Percentiles rank a stretch among this genome's conserved stretches.
Evolutionary conservation across 2,888 invertebrate species (phyloP).

Genomic region (Caenorhabditis angaria): DNA sequence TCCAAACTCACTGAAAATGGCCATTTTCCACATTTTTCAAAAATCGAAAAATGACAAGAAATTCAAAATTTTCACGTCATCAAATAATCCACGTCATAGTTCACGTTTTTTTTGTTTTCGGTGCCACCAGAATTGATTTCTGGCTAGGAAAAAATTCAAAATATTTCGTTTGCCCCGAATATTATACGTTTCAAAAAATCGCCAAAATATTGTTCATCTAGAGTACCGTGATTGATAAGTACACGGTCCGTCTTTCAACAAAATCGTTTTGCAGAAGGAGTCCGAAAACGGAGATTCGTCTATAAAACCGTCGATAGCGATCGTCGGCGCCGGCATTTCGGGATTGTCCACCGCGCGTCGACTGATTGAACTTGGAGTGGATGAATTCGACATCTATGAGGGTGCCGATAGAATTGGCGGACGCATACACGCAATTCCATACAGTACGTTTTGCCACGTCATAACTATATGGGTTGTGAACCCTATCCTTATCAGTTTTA

Average conservation of each 20-base stretch:
- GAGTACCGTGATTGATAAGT: no score
- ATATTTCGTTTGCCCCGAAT: background rate
- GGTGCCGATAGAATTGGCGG: slow-evolving; percentile 58
- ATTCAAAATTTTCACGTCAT: background rate
- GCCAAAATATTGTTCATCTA: no score
- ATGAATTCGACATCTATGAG: slow-evolving; percentile 56
- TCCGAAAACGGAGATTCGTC: slow-evolving; percentile 44
- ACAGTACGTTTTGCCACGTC: slow-evolving; percentile 34
- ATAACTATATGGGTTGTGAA: background rate
- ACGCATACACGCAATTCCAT: slow-evolving; percentile 59
- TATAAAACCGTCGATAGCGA: slow-evolving; percentile 55
- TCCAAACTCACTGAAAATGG: no score
- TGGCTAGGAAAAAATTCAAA: no score
- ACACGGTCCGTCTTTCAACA: no score
- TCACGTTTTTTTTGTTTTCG: background rate
- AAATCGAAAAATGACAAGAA: background rate
- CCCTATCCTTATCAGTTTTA: no score
- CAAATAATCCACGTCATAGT: no score
- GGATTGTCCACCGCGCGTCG: slow-evolving; percentile 58
- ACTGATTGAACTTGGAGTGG: slow-evolving; percentile 56
- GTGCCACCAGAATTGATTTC: no score
- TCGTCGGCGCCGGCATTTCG: slow-evolving; percentile 61
- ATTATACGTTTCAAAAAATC: background rate
- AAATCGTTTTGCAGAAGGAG: slow-evolving; percentile 50
- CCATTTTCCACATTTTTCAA: background rate